phyloP scores from a whole-genome alignment of 2,888 invertebrate species.

The Ornithoptera alexandrae region DNA sequence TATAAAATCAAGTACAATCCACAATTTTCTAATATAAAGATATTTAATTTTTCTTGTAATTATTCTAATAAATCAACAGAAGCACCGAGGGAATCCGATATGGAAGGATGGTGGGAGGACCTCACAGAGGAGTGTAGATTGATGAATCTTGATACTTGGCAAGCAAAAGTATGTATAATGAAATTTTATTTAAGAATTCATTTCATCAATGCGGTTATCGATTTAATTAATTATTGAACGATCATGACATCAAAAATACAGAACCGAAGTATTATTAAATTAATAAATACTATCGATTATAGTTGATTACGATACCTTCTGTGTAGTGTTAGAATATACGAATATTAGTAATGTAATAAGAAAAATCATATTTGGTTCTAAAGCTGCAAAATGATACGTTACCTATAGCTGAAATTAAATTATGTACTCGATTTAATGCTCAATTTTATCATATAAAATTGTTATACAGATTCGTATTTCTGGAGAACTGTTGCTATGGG shows the following conservation, averaged over 20 bases:
- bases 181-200: not conserved
- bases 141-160: slow-evolving; percentile 81
- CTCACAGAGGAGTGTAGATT: slow-evolving; percentile 85
- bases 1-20: not conserved
- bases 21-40: not conserved
- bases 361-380: too few relatives aligned
- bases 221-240: too few relatives aligned
- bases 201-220: not conserved
- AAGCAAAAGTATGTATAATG: slow-evolving; percentile 70
- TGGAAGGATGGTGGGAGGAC: slow-evolving; percentile 86
- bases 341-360: too few relatives aligned
- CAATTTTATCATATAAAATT: not conserved
- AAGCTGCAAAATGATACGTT: too few relatives aligned
- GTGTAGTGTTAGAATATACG: too few relatives aligned
- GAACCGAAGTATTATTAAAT: too few relatives aligned
- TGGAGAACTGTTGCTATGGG: slow-evolving; percentile 88
- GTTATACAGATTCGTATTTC: slow-evolving; percentile 82
- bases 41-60: not conserved
- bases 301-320: too few relatives aligned
- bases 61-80: slow-evolving; percentile 39
- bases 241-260: too few relatives aligned
- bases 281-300: too few relatives aligned
- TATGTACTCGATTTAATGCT: too few relatives aligned
- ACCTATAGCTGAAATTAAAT: too few relatives aligned
- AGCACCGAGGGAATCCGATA: slow-evolving; percentile 66